phyloP scores from a whole-genome alignment of 2,113 vertebrate species.

The Pycnonotus jocosus region DNA sequence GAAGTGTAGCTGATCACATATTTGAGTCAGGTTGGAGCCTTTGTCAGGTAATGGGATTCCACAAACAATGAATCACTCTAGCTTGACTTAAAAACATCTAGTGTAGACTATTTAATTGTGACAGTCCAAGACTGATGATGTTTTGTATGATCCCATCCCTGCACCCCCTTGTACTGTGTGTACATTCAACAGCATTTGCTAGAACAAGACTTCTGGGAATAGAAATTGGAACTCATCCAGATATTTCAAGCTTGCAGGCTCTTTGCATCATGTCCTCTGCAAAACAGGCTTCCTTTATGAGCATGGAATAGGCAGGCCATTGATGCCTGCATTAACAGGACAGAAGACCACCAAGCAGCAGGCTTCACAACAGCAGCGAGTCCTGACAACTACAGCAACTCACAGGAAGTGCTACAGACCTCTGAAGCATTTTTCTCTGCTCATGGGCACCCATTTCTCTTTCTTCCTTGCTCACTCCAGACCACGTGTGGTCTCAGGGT shows the following conservation, averaged over 20 bases:
- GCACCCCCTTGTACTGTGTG: background rate
- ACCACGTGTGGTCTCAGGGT: rapidly evolving
- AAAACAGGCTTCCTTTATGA: conserved; percentile 31
- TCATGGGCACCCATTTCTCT: background rate
- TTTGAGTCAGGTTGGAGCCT: background rate
- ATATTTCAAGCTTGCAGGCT: conserved; percentile 19
- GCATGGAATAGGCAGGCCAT: background rate
- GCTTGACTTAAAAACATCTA: background rate
- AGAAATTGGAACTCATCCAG: conserved; percentile 37
- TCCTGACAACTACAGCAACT: background rate
- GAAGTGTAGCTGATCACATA: background rate
- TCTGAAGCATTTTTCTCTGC: background rate
- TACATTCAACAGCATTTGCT: background rate
- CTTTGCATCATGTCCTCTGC: conserved; percentile 23
- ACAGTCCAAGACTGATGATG: background rate
- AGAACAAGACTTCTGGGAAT: conserved; percentile 41
- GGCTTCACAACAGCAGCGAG: background rate
- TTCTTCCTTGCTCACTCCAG: background rate
- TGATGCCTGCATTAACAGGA: background rate
- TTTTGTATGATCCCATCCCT: background rate
- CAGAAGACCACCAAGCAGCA: background rate
- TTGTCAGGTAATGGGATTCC: background rate
- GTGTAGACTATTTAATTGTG: background rate
- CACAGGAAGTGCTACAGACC: background rate
- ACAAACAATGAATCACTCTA: background rate